Evolutionary conservation across 2,888 invertebrate genomes (phyloP).

Genomic region (Amiota mariae): DNA sequence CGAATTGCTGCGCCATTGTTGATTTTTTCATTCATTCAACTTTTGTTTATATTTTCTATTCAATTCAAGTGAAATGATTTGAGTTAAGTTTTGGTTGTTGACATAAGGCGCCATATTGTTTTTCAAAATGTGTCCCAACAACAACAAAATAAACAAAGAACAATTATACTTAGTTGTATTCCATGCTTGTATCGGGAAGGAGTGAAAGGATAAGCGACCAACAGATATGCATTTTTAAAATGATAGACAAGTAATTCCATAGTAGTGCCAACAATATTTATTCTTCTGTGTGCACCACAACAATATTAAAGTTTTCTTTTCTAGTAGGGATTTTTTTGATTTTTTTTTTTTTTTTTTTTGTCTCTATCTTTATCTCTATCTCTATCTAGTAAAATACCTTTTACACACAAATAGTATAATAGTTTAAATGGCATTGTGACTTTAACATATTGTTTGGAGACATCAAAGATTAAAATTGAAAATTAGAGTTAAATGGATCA

Average conservation of each 20-base stretch:
- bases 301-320: background rate
- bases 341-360: background rate
- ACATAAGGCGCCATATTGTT: slow-evolving; percentile 12
- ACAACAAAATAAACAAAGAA: background rate
- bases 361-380: background rate
- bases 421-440: too few relatives aligned
- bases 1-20: slow-evolving; percentile 58
- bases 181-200: background rate
- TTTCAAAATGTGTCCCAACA: background rate
- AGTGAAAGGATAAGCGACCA: too few relatives aligned
- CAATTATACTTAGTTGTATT: slow-evolving; percentile 11
- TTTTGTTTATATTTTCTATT: background rate
- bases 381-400: too few relatives aligned
- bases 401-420: too few relatives aligned
- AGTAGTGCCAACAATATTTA: background rate
- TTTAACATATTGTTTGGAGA: too few relatives aligned
- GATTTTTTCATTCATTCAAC: slow-evolving; percentile 45
- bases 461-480: too few relatives aligned
- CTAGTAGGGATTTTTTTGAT: background rate
- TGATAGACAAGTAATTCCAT: background rate
- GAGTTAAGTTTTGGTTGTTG: background rate
- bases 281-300: background rate
- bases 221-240: background rate
- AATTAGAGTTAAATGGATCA: too few relatives aligned
- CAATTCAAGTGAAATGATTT: background rate